A percentile compares a stretch with the other conserved stretches of the same genome.
Conservation (phyloP, 2,888 invertebrate species). For the Eucriotettix oculatus region DNA sequence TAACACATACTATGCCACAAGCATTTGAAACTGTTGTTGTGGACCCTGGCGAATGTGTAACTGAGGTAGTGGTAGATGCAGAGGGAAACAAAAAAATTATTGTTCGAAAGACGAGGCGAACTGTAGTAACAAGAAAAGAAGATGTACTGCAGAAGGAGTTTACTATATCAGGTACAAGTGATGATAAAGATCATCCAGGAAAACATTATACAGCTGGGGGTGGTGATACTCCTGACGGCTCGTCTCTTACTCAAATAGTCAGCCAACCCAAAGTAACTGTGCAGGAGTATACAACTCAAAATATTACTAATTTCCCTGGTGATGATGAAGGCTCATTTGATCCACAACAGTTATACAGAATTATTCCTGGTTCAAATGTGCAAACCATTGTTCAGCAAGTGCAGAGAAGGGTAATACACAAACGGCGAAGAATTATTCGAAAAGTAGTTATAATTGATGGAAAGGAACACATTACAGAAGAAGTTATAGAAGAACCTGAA, state of each 20-base stretch:
- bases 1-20: slow-evolving; percentile 53
- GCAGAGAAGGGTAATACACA: slow-evolving; percentile 55
- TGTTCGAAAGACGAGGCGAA: slow-evolving; percentile 53
- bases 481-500: slow-evolving; percentile 71
- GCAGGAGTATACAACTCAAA: too few species aligned
- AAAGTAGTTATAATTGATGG: slow-evolving; percentile 65
- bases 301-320: too few species aligned
- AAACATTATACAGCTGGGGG: slow-evolving; percentile 20
- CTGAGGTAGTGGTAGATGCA: slow-evolving; percentile 62
- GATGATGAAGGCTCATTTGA: too few species aligned
- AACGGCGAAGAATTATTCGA: slow-evolving; percentile 56
- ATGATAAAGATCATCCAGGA: slow-evolving; percentile 1
- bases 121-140: slow-evolving; percentile 41
- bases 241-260: too few species aligned
- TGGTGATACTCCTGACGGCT: too few species aligned
- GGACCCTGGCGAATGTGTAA: slow-evolving; percentile 68
- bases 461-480: slow-evolving; percentile 68
- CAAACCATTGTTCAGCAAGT: slow-evolving; percentile 70
- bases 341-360: slow-evolving; percentile 18
- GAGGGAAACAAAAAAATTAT: slow-evolving; percentile 69
- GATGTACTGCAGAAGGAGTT: slow-evolving; percentile 33
- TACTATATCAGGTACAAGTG: slow-evolving; percentile 21
- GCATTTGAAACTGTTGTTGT: slow-evolving; percentile 67
- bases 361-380: slow-evolving; percentile 51
- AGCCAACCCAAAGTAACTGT: too few species aligned